Base-by-base conservation (phyloP, 1,140 invertebrate genomes). In the Belonocnema kinseyi region DNA sequence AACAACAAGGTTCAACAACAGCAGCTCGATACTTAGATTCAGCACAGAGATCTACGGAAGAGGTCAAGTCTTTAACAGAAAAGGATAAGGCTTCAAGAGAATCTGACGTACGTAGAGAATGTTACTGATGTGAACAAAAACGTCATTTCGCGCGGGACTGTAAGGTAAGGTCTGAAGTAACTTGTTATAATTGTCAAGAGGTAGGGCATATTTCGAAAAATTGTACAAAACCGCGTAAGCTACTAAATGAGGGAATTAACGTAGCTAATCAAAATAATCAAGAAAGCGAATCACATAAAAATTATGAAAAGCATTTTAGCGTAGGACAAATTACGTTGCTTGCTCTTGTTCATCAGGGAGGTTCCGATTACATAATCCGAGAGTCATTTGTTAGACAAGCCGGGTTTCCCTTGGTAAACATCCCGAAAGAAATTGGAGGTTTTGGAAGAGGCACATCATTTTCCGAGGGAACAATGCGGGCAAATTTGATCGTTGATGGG, bases 271-370 rank as follows among this genome's bases (percentile, higher is more conserved):
- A n/a, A 50, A 16, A 33, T 46, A 13, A 51, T 10, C 21, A 50
- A 12, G 26, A 40, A 13, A 76, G 13, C 17, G 14, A 16, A 26
- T 16, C n/a, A 1, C 8, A n/a, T 54, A 54, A 17, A 10, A 76
- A 72, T 72, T 70, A 76, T 26, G 61, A 71, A 16, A 76, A 61
- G n/a, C n/a, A n/a, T n/a, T n/a, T n/a, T n/a, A n/a, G n/a, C n/a
- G n/a, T n/a, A n/a, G n/a, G n/a, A n/a, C n/a, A n/a, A n/a, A n/a
- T n/a, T n/a, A n/a, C n/a, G n/a, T n/a, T n/a, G n/a, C n/a, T n/a
- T n/a, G n/a, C n/a, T n/a, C n/a, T n/a, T n/a, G n/a, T n/a, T n/a
- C n/a, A n/a, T n/a, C n/a, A n/a, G n/a, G n/a, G n/a, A n/a, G n/a
- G n/a, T n/a, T n/a, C n/a, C n/a, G n/a, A n/a, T n/a, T n/a, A n/a